These are phyloP conservation scores for Ptilodon capucinus DNA, from an alignment of 2,888 invertebrate genomes.

Conservation along the genomic window DNA sequence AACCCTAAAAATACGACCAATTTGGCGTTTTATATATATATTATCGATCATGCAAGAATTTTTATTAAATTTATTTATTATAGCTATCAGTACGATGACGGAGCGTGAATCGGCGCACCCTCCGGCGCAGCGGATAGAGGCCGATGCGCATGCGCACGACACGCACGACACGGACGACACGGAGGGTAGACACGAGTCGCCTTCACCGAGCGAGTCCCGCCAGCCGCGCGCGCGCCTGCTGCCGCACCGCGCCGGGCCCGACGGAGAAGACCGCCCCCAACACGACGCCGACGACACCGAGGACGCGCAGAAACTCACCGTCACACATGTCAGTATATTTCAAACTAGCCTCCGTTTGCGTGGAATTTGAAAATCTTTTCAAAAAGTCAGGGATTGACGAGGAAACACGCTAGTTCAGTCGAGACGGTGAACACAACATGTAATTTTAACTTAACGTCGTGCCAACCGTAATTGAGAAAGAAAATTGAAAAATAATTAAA, in stretches of 20 bases:
- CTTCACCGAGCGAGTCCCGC: no score
- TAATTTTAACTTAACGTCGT: no score
- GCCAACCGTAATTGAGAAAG: no score
- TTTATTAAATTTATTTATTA: background rate
- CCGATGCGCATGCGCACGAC: constrained; percentile 31
- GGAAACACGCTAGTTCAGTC: no score
- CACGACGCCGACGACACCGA: constrained; percentile 19
- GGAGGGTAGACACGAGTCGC: background rate
- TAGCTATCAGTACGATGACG: constrained; percentile 95
- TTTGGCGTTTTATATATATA: no score
- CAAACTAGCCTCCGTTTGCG: background rate
- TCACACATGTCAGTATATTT: constrained; percentile 38
- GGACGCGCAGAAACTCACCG: constrained; percentile 27
- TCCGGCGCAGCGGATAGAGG: constrained; percentile 58
- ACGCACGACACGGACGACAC: constrained; percentile 13
- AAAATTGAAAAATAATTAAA: no score
- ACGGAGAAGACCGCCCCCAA: constrained; percentile 48
- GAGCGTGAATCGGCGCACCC: constrained; percentile 96
- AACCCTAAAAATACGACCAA: no score
- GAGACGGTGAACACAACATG: no score
- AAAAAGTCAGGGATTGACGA: no score
- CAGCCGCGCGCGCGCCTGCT: constrained; percentile 34
- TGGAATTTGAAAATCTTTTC: no score
- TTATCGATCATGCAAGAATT: no score
- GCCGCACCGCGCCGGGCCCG: constrained; percentile 53